phyloP scores from a whole-genome alignment of 2,797 vertebrate genomes.

The Takifugu rubripes region DNA sequence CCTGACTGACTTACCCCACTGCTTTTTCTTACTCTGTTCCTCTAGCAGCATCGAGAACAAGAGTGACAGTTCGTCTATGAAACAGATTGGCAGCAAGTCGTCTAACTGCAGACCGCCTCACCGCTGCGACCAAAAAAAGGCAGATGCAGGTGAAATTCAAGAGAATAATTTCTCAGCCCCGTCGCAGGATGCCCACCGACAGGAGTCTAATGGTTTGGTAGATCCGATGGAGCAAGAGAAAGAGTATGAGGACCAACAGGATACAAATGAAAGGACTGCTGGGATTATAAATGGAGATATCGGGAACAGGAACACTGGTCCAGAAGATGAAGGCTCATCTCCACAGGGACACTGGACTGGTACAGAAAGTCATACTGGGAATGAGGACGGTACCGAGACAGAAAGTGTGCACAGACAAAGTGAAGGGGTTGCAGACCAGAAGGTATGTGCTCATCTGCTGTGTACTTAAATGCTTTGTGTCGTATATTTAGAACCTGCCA shows the following conservation, averaged over 20 bases:
- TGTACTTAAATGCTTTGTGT: background rate
- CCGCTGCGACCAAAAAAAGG: constrained; percentile 32
- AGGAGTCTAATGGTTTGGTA: constrained; percentile 66
- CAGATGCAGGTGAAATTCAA: constrained; percentile 25
- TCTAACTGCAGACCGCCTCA: constrained; percentile 66
- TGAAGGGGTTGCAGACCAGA: constrained; percentile 58
- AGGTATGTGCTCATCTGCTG: constrained; percentile 50
- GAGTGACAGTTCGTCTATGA: constrained; percentile 62
- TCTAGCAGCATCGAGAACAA: constrained; percentile 66
- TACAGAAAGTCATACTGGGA: constrained; percentile 19
- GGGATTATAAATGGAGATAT: constrained; percentile 73
- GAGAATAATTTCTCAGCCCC: constrained; percentile 33
- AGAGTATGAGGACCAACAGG: constrained; percentile 22
- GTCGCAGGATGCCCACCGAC: constrained; percentile 53
- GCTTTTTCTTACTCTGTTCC: constrained; percentile 42
- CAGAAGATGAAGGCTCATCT: constrained; percentile 39
- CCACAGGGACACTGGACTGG: constrained; percentile 26
- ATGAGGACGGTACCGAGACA: constrained; percentile 24
- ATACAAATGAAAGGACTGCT: constrained; percentile 6
- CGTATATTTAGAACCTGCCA: background rate
- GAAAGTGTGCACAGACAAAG: constrained; percentile 41
- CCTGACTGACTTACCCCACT: constrained; percentile 50
- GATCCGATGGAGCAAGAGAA: constrained; percentile 65
- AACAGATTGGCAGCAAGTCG: constrained; percentile 63
- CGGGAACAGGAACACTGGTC: constrained; percentile 33